A percentile compares a stretch with the other conserved stretches of the same genome.
These are phyloP conservation scores for Zonotrichia albicollis DNA, from an alignment of 2,797 vertebrate genomes.

Conservation along the genomic window DNA sequence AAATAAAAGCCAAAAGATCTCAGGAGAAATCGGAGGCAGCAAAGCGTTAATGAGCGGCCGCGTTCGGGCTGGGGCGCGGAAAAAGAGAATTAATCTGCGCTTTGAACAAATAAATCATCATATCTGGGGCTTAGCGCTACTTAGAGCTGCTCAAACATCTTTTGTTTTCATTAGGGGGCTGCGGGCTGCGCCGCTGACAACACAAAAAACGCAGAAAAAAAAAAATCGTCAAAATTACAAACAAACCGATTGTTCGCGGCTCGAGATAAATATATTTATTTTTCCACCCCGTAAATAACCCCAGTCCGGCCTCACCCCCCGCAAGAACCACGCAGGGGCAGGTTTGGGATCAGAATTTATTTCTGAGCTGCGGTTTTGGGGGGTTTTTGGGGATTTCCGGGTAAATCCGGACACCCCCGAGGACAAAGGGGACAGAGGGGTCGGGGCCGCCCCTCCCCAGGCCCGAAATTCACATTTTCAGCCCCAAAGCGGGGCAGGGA, in stretches of 20 bases:
- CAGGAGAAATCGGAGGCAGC: neutral
- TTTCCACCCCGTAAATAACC: too few relatives aligned
- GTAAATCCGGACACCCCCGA: too few relatives aligned
- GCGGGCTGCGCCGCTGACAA: neutral
- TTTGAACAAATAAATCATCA: neutral
- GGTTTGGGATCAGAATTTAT: neutral
- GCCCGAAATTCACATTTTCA: too few relatives aligned
- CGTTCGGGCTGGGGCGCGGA: too few relatives aligned
- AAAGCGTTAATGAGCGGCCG: neutral
- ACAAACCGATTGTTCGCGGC: too few relatives aligned
- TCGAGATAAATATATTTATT: too few relatives aligned
- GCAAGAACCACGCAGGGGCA: neutral
- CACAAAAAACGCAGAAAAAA: too few relatives aligned
- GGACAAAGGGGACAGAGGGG: too few relatives aligned
- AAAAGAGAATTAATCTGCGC: neutral
- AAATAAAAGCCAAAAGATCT: neutral
- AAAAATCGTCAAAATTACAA: too few relatives aligned
- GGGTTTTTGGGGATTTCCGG: neutral
- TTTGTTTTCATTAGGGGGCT: neutral
- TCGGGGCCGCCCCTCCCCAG: too few relatives aligned
- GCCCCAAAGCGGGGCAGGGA: neutral
- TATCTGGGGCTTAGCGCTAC: too few relatives aligned
- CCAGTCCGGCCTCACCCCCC: too few relatives aligned
- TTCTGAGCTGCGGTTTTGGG: neutral
- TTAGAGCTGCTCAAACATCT: neutral